Evolutionary conservation across 2,797 vertebrate species (phyloP).

Genomic region (Cottoperca gobio): DNA sequence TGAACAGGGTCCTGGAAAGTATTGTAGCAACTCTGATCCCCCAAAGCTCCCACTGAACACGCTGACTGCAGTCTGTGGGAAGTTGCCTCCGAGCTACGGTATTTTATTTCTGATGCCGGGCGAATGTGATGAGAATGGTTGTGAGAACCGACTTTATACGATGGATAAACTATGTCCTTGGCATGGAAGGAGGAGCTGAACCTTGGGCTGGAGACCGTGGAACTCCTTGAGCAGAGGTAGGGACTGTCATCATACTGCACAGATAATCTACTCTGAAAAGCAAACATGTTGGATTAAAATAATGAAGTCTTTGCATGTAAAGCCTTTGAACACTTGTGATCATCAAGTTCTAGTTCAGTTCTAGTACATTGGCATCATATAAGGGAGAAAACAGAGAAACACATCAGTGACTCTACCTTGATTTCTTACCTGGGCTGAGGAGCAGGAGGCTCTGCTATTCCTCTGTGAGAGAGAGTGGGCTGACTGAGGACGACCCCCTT

Average conservation of each 20-base stretch:
- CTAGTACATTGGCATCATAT: neutral
- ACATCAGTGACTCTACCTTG: neutral
- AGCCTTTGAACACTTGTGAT: neutral
- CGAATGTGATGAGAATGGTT: slow-evolving; percentile 30
- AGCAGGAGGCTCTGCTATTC: slow-evolving; percentile 77
- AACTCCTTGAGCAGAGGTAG: slow-evolving; percentile 69
- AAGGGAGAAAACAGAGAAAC: slow-evolving; percentile 2
- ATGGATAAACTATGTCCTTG: slow-evolving; percentile 79
- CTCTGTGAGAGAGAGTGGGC: slow-evolving; percentile 75
- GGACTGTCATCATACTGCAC: slow-evolving; percentile 69
- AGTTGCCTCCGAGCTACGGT: slow-evolving; percentile 31
- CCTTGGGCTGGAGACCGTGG: slow-evolving; percentile 74
- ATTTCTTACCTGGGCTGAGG: slow-evolving; percentile 83
- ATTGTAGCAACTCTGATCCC: slow-evolving; percentile 66
- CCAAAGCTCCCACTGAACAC: slow-evolving; percentile 44
- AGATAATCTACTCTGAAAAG: slow-evolving; percentile 74
- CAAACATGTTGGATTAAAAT: slow-evolving; percentile 11
- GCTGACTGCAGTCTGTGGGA: slow-evolving; percentile 59
- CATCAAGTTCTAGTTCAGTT: neutral
- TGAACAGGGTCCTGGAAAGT: slow-evolving; percentile 82
- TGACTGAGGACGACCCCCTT: slow-evolving; percentile 79
- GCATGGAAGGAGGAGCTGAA: slow-evolving; percentile 79
- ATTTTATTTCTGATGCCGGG: slow-evolving; percentile 64
- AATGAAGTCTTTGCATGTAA: neutral
- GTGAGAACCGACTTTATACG: slow-evolving; percentile 36